Percentiles rank a stretch among this genome's conserved stretches.
Evolutionary conservation across 2,888 invertebrate species (phyloP).

Genomic region (Lasioglossum pauxillum): DNA sequence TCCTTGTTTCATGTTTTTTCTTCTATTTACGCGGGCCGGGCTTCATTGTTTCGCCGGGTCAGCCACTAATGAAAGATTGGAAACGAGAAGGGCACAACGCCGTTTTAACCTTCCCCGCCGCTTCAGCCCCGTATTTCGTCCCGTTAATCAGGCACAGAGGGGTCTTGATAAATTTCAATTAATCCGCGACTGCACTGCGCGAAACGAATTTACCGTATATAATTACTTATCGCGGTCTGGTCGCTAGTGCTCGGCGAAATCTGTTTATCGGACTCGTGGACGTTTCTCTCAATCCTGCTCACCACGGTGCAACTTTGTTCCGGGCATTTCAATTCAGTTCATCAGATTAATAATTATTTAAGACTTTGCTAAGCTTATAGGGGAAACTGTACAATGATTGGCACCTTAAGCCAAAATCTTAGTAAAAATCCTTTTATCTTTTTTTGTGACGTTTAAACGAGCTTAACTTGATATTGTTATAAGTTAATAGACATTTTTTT

Average conservation of each 20-base stretch:
- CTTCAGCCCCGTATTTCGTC: constrained; percentile 7
- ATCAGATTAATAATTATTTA: not conserved
- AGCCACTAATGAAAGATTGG: constrained; percentile 47
- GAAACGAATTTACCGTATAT: not conserved
- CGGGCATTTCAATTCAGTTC: not conserved
- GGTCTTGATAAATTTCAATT: constrained; percentile 45
- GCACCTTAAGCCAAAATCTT: too few species aligned
- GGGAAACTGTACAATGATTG: too few species aligned
- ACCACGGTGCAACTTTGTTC: not conserved
- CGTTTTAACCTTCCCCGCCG: constrained; percentile 22
- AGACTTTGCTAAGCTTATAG: not conserved
- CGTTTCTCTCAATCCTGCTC: not conserved
- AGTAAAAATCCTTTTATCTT: too few species aligned
- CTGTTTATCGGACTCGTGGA: not conserved
- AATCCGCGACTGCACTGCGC: not conserved
- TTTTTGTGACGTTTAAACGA: too few species aligned
- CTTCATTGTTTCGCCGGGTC: constrained; percentile 39
- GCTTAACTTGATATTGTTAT: too few species aligned
- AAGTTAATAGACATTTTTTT: too few species aligned
- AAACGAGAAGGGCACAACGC: constrained; percentile 19
- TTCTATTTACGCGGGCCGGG: constrained; percentile 40
- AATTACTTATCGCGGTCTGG: not conserved
- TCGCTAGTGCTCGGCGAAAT: not conserved
- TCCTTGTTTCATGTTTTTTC: constrained; percentile 32
- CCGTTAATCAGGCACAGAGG: constrained; percentile 40